Conservation (phyloP, 2,888 invertebrate species). For the Nomada goodeniana region DNA sequence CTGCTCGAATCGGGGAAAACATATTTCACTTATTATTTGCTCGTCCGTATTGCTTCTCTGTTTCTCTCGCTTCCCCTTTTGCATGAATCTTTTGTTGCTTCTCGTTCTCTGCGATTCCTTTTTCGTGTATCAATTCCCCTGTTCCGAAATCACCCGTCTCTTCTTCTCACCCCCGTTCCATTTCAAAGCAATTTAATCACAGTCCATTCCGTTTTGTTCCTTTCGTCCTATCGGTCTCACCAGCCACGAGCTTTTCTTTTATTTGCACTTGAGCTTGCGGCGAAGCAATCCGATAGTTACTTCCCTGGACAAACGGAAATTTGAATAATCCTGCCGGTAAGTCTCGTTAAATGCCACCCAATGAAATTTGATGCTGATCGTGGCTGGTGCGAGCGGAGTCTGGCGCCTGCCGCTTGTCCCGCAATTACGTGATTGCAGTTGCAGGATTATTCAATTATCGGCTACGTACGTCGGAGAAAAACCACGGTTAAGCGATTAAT, state of each 20-base stretch:
- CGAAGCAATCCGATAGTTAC: slow-evolving; percentile 22
- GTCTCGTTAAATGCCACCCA: slow-evolving; percentile 68
- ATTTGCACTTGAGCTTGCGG: slow-evolving; percentile 51
- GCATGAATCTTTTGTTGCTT: neutral
- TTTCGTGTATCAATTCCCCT: neutral
- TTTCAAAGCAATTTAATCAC: slow-evolving; percentile 58
- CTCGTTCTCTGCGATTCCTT: slow-evolving; percentile 10
- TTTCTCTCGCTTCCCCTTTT: neutral
- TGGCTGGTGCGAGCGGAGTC: slow-evolving; percentile 11
- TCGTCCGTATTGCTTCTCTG: slow-evolving; percentile 13
- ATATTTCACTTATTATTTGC: slow-evolving; percentile 5
- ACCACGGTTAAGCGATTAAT: neutral
- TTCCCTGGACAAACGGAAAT: slow-evolving; percentile 72
- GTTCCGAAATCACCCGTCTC: neutral
- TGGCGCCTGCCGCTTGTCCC: slow-evolving; percentile 34
- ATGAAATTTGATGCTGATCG: slow-evolving; percentile 75
- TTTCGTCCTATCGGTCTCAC: slow-evolving; percentile 39
- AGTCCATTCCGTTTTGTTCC: slow-evolving; percentile 53
- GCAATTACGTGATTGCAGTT: slow-evolving; percentile 60
- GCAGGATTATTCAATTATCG: slow-evolving; percentile 47
- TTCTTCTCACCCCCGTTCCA: slow-evolving; percentile 12
- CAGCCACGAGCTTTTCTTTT: slow-evolving; percentile 43
- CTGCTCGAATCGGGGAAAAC: slow-evolving; percentile 40
- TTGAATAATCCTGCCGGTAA: slow-evolving; percentile 73
- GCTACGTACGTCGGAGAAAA: neutral